phyloP scores from a whole-genome alignment of 2,113 vertebrate genomes.

The Tragelaphus strepsiceros region DNA sequence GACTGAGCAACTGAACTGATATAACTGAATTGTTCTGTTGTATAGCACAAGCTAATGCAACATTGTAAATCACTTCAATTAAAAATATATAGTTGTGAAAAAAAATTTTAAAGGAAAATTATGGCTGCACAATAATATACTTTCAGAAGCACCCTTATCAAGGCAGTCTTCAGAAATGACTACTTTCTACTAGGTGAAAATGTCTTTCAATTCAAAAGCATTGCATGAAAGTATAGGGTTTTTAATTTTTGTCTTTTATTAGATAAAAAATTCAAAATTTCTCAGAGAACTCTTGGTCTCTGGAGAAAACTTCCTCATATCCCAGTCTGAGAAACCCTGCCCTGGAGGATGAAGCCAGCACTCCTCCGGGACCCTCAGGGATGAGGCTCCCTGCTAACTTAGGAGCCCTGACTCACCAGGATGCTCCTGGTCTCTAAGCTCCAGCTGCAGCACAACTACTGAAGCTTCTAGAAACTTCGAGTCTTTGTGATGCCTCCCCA shows the following conservation, averaged over 20 bases:
- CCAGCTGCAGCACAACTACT: neutral
- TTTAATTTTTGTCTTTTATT: neutral
- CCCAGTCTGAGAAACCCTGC: neutral
- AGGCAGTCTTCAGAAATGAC: neutral
- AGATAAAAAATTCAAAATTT: neutral
- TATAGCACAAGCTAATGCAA: neutral
- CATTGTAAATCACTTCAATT: neutral
- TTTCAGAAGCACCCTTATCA: neutral
- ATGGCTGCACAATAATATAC: rapidly evolving
- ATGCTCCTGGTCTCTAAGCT: neutral
- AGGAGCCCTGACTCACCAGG: neutral
- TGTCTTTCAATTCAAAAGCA: neutral
- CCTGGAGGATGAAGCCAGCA: neutral
- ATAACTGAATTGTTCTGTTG: neutral
- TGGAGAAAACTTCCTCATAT: neutral
- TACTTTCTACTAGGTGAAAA: neutral
- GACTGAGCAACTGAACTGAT: neutral
- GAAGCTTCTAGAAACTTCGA: neutral
- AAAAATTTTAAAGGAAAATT: neutral
- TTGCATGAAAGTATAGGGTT: rapidly evolving
- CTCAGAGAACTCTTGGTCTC: neutral
- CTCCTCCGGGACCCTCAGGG: neutral
- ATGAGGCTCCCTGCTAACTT: too few relatives aligned
- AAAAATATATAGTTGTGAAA: neutral
- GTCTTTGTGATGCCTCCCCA: neutral